Evolutionary conservation across 2,113 vertebrate species (phyloP), one percentile per base, ranked within the genome.

Genomic region (Atlantisia rogersi): DNA sequence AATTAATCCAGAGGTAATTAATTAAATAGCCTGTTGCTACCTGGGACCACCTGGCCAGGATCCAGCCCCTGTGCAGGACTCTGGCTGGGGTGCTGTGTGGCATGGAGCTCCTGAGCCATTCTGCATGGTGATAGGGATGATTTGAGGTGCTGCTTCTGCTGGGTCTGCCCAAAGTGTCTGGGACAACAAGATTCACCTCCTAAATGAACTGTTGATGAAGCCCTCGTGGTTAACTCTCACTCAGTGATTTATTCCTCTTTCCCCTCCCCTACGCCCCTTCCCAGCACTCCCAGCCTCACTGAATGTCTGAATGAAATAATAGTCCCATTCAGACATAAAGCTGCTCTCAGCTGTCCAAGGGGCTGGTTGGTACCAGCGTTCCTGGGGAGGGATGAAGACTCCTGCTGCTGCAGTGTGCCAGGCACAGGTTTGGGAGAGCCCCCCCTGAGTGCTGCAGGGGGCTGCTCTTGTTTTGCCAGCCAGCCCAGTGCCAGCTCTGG

Each of bases 361-460:
- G 25, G 60, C n/a, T 4, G 0, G 5, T 1, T 65, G 90, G 60
- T 56, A 12, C 52, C 76, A 14, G 71, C 12, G 32, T 71, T 70
- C 81, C 76, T 39, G 77, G 75, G 75, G 48, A 52, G 50, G 52
- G 52, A 14, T 21, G 52, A 13, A 6, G 65, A 15, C 62, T 64
- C 79, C 87, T 12, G 46, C 52, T 75, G 93, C 32, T 83, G 9
- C 25, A 18, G 56, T 52, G 25, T 1, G 4, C 28, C 52, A 7
- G 58, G 75, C 67, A 2, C 28, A 10, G 75, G 67, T 37, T 12
- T n/a, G 87, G 83, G 80, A 46, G 6, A 24, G 82, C 16, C 1
- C n/a, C 62, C 15, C 42, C 20, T 0, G 6, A 50, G n/a, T 77
- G 74, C 55, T 39, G 8, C 64, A 39, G 1, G 0, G 15, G 1